Base-by-base conservation (phyloP, 2,797 vertebrate genomes). In the Sternarchorhynchus goeldii region DNA sequence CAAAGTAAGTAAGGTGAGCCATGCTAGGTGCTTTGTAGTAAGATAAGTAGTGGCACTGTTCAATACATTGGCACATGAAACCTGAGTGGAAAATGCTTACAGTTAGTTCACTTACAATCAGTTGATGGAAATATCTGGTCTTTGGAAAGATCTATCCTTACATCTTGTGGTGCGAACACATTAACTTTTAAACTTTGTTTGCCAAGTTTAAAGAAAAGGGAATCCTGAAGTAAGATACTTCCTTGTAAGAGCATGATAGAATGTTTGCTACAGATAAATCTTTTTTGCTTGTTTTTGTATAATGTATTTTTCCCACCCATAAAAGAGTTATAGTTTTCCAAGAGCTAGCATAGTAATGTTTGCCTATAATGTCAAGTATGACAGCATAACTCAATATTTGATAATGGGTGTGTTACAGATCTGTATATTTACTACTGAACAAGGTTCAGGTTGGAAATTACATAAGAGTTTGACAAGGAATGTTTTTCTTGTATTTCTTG, bases 351-450 rank as follows among this genome's bases (percentile, higher is more conserved):
- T 55, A 53, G 66, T 75, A 31, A 36, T 83, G 78, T 83, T 79
- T 81, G 66, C 45, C 10, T 64, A 56, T 75, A 70, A 60, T 78
- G 66, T 67, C 50, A 70, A 71, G 31, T 70, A 81, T 67, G 76
- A 81, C 69, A 45, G 29, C 64, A 72, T 60, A 59, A 53, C 76
- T 79, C 75, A 85, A 79, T 85, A 85, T 86, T 86, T 86, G 80
- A 60, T 64, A 74, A 77, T 74, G 85, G 85, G 74, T 67, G 78
- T 82, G 81, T 80, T 74, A 60, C 70, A 74, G 69, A 77, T 76
- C 75, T 83, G 71, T 68, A 57, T 80, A 65, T 80, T 81, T 67
- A 60, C 77, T 66, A 25, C 67, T 79, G 59, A 58, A 77, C 73
- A 79, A 74, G 62, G 65, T 81, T 75, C 73, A 79, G 69, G 31